Evolutionary conservation across 2,888 invertebrate genomes (phyloP), one percentile per base, ranked within the genome.

Genomic region (Subacronicta megacephala): DNA sequence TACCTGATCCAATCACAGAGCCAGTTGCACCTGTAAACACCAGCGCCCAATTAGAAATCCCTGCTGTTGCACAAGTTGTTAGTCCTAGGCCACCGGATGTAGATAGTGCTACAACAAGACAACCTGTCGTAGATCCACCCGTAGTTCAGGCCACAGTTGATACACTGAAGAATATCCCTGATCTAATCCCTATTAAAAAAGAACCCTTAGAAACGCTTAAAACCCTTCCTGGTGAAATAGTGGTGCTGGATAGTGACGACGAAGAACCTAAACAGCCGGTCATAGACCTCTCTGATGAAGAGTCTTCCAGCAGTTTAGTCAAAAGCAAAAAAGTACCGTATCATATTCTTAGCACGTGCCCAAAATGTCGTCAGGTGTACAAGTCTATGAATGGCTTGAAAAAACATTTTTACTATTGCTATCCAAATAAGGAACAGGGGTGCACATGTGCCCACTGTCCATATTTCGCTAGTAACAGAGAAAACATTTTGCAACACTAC

Each of bases 231-330:
- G 13, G 35, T 4, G 72, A 80, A 0, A 67, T 88, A 0, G 81
- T 90, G 20, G 89, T 88, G 40, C 66, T 93, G 31, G 93, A 94
- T 46, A 93, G 93, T 50, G 94, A 94, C 23, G 94, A 93, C 0
- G 94, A 93, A 2, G 80, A 72, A 1, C 1, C 70, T 0, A 67
- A 53, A 12, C 65, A 59, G 15, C 60, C 68, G 18, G 63, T 84
- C 26, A 81, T 87, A 10, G 83, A 85, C 40, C 62, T 85, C 2
- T 84, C 88, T 0, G 81, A 80, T 12, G 85, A 89, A 0, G 82
- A 84, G 2, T 13, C 53, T 1, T 6, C 42, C 1, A 6, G 46
- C 1, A 51, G 36, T 12, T 46, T 42, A 9, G 55, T 51, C 35
- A 15, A 20, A 6, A 7, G 38, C 17, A 33, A 53, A 47, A 72